Conservation (phyloP, 1,140 invertebrate species). For the fruit fly (Drosophila melanogaster) region Release_6_plus_ISO1_MT NC_004354.4:17338501-17339000, state of each 20-base stretch:
- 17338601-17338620: no score
- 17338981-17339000: conserved; percentile 1
- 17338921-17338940: conserved; percentile 78
- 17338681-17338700: no score
- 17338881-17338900: conserved; percentile 33
- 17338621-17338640: no score
- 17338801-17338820: conserved; percentile 9
- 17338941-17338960: conserved; percentile 77
- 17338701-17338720: no score
- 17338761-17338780: neutral
- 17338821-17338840: conserved; percentile 3
- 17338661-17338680: no score
- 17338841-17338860: conserved; percentile 5
- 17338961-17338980: conserved; percentile 22
- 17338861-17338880: conserved; percentile 23
- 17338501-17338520: conserved; percentile 41
- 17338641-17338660: no score
- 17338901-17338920: conserved; percentile 22
- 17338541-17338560: neutral
- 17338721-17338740: neutral
- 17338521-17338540: neutral
- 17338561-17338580: neutral
- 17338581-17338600: no score
- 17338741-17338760: neutral
- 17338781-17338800: neutral